These are phyloP conservation scores for Dendrophyllia cribrosa DNA, from an alignment of 64 coral and sea anemone species.

Conservation along the genomic window DNA sequence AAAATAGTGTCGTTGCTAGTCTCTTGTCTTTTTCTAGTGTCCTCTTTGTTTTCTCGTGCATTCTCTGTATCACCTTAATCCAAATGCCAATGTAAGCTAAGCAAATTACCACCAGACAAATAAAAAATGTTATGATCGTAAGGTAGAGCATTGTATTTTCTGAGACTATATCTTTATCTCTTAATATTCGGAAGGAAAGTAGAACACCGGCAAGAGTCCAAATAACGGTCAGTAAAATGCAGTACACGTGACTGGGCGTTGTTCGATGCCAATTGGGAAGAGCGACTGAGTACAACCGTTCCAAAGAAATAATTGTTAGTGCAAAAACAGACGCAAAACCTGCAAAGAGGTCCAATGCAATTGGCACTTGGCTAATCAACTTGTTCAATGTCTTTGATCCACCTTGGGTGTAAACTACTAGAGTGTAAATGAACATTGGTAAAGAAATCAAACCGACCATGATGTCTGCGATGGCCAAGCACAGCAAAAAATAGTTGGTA, in stretches of 20 bases:
- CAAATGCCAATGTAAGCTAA: conserved; percentile 83
- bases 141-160: conserved; percentile 37
- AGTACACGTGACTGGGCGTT: conserved; percentile 66
- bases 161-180: background rate
- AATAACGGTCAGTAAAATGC: conserved; percentile 43
- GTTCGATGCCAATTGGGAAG: conserved; percentile 87
- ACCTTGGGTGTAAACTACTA: background rate
- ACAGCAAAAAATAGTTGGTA: conserved; percentile 92
- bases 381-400: background rate
- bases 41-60: conserved; percentile 85
- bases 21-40: conserved; percentile 86
- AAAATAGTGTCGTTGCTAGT: conserved; percentile 77
- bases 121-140: background rate
- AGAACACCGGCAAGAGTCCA: conserved; percentile 72
- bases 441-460: conserved; percentile 82
- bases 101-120: conserved; percentile 71
- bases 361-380: background rate
- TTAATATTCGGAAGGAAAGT: conserved; percentile 49
- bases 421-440: conserved; percentile 69
- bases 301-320: conserved; percentile 77
- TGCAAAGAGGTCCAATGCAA: conserved; percentile 75
- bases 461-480: conserved; percentile 84
- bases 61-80: conserved; percentile 79
- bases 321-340: conserved; percentile 90
- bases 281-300: conserved; percentile 84